Evolutionary conservation across 2,113 vertebrate species (phyloP), one percentile per base, ranked within the genome.

Genomic region (Collichthys lucidus): DNA sequence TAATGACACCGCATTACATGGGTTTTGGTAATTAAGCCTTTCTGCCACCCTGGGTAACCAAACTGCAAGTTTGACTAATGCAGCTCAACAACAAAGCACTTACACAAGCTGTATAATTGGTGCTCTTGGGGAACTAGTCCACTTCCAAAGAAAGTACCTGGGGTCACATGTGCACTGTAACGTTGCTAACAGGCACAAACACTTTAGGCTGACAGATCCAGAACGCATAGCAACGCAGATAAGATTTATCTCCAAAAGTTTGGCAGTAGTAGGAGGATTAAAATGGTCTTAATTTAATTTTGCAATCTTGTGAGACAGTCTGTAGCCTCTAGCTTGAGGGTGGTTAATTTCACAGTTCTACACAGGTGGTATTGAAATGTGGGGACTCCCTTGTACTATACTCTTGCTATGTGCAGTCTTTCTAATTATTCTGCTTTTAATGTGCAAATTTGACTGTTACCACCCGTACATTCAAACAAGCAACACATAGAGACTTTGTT

Each of bases 101-200:
- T 73, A 64, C 66, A 72, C 31, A 62, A 42, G 57, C 59, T 83
- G 67, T 85, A 67, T 85, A 90, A 87, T 87, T 82, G 78, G 83
- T 69, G 76, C 84, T 82, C 70, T 64, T 80, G 77, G 77, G 86
- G 59, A 89, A 84, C 60, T 56, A 56, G 86, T 79, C 59, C 76
- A 84, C 79, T 74, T 87, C 35, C 68, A 90, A 81, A 79, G 73
- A 69, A 78, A 79, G 56, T 70, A 62, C 67, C 68, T 79, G 66
- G 61, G 72, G 83, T 84, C 78, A 84, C 22, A 42, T 62, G 24
- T 4, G 8, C 52, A 73, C n/a, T 5, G 14, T 29, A 76, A 70
- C 19, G 16, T 71, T 53, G 69, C 82, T 82, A 73, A 76, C 35
- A 47, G 65, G 66, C 56, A 50, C 59, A 47, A 56, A 49, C 71